Evolutionary conservation across 1,140 invertebrate genomes (phyloP).

Genomic region (Drosophila persimilis): DNA sequence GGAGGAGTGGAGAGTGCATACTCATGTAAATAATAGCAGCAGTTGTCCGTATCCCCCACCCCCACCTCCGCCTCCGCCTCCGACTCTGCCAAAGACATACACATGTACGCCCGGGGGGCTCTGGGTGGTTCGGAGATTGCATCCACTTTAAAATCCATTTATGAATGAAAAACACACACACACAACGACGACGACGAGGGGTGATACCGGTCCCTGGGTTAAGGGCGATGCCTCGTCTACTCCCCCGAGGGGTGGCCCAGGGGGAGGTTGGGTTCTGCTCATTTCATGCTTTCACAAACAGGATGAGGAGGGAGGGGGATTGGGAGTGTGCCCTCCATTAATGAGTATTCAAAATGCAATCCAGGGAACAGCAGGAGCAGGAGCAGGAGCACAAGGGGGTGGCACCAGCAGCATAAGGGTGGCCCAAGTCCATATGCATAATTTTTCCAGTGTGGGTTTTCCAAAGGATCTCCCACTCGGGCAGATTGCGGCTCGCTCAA

Average conservation of each 20-base stretch:
- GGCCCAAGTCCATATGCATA: too few relatives aligned
- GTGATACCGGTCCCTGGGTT: slow-evolving; percentile 18
- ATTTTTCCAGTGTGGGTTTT: too few relatives aligned
- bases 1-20: slow-evolving; percentile 45
- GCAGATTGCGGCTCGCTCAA: not conserved
- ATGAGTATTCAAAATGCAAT: slow-evolving; percentile 78
- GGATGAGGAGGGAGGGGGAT: too few relatives aligned
- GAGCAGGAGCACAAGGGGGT: slow-evolving; percentile 1
- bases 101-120: slow-evolving; percentile 14
- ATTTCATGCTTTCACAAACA: slow-evolving; percentile 30
- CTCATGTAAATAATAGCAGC: slow-evolving; percentile 61
- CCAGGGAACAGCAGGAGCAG: slow-evolving; percentile 17
- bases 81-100: slow-evolving; percentile 4
- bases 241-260: slow-evolving; percentile 7
- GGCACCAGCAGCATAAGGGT: slow-evolving; percentile 32
- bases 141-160: slow-evolving; percentile 79
- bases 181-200: slow-evolving; percentile 13
- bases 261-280: slow-evolving; percentile 18
- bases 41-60: slow-evolving; percentile 8
- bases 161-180: slow-evolving; percentile 53
- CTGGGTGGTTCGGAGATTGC: slow-evolving; percentile 33
- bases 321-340: slow-evolving; percentile 43
- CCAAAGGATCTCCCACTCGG: too few relatives aligned
- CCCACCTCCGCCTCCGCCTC: too few relatives aligned
- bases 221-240: slow-evolving; percentile 32